These are phyloP conservation scores for Rhopalosiphum padi DNA, from an alignment of 1,140 invertebrate species.

Conservation along the genomic window DNA sequence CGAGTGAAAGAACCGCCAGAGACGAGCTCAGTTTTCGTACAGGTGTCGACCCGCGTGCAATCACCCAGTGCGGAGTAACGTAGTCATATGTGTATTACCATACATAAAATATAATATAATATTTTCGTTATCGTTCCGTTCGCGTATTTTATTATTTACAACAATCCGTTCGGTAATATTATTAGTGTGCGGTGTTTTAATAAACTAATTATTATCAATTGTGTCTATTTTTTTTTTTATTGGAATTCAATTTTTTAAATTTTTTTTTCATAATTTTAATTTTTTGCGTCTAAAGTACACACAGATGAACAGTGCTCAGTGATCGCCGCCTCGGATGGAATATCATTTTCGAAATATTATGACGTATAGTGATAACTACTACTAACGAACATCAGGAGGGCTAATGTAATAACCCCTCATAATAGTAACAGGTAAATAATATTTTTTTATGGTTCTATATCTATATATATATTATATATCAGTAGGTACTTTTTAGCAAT, in stretches of 20 bases:
- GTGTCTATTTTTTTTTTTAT: neutral
- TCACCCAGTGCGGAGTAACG: neutral
- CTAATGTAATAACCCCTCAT: slow-evolving; percentile 15
- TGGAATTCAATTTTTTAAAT: neutral
- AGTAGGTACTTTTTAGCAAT: neutral
- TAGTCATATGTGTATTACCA: neutral
- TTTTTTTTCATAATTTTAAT: neutral
- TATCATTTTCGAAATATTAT: neutral
- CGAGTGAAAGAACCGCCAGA: slow-evolving; percentile 49
- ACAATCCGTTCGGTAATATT: neutral
- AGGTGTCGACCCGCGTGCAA: slow-evolving; percentile 28
- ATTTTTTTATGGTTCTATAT: neutral
- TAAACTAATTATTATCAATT: neutral
- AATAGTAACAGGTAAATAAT: neutral
- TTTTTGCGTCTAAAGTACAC: neutral
- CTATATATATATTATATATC: neutral
- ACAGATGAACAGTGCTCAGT: slow-evolving; percentile 13
- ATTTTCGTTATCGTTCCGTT: neutral
- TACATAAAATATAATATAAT: neutral
- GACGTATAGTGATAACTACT: neutral
- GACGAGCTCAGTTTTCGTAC: slow-evolving; percentile 55
- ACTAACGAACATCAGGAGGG: neutral
- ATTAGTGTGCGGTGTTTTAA: neutral
- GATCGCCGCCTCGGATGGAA: slow-evolving; percentile 31
- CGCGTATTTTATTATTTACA: neutral